phyloP scores from a whole-genome alignment of 2,888 invertebrate genomes.

The Heliconius ethilla region DNA sequence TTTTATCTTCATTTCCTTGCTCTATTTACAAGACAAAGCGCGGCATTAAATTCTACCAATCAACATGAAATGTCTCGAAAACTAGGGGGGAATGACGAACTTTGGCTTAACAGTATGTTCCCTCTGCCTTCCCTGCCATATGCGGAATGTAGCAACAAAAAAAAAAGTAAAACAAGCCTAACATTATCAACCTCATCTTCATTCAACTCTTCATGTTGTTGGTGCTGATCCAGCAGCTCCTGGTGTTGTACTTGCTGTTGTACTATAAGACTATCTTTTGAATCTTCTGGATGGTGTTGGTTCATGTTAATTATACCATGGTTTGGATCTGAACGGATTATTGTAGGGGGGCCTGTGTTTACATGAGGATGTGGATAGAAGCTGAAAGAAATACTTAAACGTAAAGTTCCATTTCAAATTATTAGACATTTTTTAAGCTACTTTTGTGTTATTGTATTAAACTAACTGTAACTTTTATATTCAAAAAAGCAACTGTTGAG shows the following conservation, averaged over 20 bases:
- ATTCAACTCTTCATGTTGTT: constrained; percentile 72
- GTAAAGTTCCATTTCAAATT: neutral
- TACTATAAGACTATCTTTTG: constrained; percentile 75
- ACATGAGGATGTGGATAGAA: constrained; percentile 78
- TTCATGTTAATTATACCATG: constrained; percentile 77
- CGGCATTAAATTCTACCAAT: neutral
- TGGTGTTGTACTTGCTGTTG: constrained; percentile 78
- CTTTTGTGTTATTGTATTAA: neutral
- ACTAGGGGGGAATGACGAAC: no score
- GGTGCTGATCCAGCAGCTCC: constrained; percentile 77
- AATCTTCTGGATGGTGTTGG: constrained; percentile 73
- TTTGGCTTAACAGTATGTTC: neutral
- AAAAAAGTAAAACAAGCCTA: constrained; percentile 26
- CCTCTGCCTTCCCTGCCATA: neutral
- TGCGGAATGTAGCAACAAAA: neutral
- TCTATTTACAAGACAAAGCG: neutral
- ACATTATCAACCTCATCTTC: constrained; percentile 73
- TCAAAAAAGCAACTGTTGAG: neutral
- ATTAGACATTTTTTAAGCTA: neutral
- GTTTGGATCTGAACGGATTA: constrained; percentile 73
- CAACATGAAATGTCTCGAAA: no score
- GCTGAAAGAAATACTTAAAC: constrained; percentile 57
- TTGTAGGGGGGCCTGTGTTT: constrained; percentile 74
- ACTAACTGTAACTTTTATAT: no score
- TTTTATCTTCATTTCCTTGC: neutral